Evolutionary conservation across 1,140 invertebrate genomes (phyloP).

Genomic region (Hypsibius dujardini): DNA sequence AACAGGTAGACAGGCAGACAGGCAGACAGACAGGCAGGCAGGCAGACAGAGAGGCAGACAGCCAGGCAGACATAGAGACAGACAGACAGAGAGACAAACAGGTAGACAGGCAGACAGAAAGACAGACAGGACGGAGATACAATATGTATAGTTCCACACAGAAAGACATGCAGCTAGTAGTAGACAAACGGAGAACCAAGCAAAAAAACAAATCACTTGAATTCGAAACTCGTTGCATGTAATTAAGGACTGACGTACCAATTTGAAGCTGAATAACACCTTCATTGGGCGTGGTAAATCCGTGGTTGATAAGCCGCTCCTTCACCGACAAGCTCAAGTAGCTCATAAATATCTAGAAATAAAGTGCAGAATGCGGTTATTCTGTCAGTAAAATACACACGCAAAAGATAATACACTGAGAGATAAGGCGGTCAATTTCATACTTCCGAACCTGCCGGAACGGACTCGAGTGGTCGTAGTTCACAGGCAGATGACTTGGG

Average conservation of each 20-base stretch:
- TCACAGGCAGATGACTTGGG: not conserved
- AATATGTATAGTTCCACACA: no score
- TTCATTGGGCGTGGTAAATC: not conserved
- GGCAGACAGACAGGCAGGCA: no score
- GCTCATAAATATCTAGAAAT: not conserved
- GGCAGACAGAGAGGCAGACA: no score
- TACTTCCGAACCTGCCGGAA: not conserved
- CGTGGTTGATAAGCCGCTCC: not conserved
- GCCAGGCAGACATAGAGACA: no score
- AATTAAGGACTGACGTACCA: not conserved
- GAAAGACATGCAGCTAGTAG: no score
- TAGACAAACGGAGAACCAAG: no score
- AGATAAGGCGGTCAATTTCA: not conserved
- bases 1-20: no score
- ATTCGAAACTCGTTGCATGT: no score
- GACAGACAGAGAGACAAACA: no score
- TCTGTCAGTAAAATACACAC: not conserved
- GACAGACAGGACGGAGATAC: no score
- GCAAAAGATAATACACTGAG: not conserved
- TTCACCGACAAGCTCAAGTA: slow-evolving; percentile 4
- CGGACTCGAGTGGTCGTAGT: not conserved
- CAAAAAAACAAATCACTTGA: no score
- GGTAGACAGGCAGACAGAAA: no score
- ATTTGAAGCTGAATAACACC: not conserved
- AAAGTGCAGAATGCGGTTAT: not conserved